These are phyloP conservation scores for Luidia sarsii DNA, from an alignment of 53 echinoderm and acorn worm species.

Conservation along the genomic window DNA sequence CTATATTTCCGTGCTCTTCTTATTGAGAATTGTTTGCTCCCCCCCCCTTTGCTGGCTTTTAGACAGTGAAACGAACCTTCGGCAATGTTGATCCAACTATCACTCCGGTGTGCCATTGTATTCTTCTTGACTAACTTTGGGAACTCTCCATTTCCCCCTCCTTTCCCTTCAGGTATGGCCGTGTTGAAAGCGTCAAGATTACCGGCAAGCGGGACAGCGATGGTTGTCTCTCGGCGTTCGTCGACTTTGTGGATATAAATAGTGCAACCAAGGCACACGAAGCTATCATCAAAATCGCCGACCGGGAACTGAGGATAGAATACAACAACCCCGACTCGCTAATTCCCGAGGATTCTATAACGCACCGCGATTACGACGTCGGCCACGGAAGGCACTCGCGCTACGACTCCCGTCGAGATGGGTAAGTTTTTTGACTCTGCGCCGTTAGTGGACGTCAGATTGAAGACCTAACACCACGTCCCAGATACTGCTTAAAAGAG, in stretches of 20 bases:
- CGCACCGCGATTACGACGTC: conserved; percentile 74
- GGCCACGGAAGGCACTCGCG: conserved; percentile 83
- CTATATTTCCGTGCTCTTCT: too few relatives aligned
- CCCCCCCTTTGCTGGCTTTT: too few relatives aligned
- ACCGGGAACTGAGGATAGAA: conserved; percentile 92
- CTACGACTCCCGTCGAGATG: conserved; percentile 85
- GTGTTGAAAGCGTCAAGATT: conserved; percentile 97
- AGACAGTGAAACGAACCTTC: too few relatives aligned
- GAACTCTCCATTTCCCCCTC: neutral
- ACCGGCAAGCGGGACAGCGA: conserved; percentile 94
- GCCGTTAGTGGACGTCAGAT: too few relatives aligned
- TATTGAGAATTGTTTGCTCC: too few relatives aligned
- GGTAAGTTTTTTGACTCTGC: conserved; percentile 80
- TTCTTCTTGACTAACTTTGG: neutral
- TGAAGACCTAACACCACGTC: too few relatives aligned
- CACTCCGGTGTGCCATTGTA: neutral
- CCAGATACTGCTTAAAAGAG: too few relatives aligned
- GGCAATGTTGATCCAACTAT: neutral
- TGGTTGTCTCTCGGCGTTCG: conserved; percentile 94
- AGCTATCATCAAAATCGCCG: conserved; percentile 92
- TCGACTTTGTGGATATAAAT: conserved; percentile 99
- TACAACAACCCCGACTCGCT: conserved; percentile 94
- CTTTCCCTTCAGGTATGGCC: conserved; percentile 82
- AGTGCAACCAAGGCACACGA: conserved; percentile 99
- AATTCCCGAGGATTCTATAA: conserved; percentile 70